Base-by-base conservation (phyloP, 1,140 invertebrate species). In the Myzus persicae region DNA sequence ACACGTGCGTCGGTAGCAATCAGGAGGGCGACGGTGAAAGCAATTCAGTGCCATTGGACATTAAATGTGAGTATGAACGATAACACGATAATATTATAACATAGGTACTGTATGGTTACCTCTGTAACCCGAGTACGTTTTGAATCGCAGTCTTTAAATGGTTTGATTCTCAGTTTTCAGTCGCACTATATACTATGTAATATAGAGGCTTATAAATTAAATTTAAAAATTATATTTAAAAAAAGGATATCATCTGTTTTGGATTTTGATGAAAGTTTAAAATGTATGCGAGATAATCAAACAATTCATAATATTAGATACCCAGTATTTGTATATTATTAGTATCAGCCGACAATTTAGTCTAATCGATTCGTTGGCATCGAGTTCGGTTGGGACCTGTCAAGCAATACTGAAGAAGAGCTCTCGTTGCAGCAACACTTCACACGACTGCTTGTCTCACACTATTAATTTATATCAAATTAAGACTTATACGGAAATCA, bases 1-100 rank as follows among this genome's bases (percentile, higher is more conserved):
- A 98, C 95, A 98, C 97, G 87, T 99, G 98, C 94, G 96, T 97
- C 9, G 98, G 97, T 24, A 97, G 96, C 94, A 98, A 98, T 95
- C 96, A 97, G 93, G 97, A 98, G 95, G 98, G 98, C 20, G 97
- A 98, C 94, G 97, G 97, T 0, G 97, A 97, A 94, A 98, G 98
- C 95, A 98, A 98, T 94, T 96, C 96, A 9, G 96, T 98, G 6
- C 96, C 97, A 94, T 95, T 98, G 94, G 97, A 98, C 95, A 97
- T 98, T 87, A 98, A 98, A 96, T 98, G 98, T 98, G 96, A 98
- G 97, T 97, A 94, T n/a, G 42, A 82, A 76, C 14, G 14, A 76
- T 24, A 51, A 24, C n/a, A n/a, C n/a, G n/a, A n/a, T n/a, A n/a
- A 51, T 31, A 31, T 3, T 18, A 48, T 48, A 48, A 18, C 18